Evolutionary conservation across 2,113 vertebrate species (phyloP), one percentile per base, ranked within the genome.

Genomic region (Anoplopoma fimbria): DNA sequence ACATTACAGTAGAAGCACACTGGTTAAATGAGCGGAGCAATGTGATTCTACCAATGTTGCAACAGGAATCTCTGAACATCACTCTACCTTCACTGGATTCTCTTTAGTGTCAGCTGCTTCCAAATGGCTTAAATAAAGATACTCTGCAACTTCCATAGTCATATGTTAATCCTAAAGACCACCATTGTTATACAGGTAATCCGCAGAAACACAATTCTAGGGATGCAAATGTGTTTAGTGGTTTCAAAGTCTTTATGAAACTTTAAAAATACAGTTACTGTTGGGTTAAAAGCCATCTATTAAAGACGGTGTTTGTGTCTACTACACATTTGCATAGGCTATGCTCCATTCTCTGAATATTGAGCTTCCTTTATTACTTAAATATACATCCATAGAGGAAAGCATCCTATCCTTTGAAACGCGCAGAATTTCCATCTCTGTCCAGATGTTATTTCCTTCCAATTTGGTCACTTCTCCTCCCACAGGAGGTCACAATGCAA

Each of bases 1-100:
- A 89, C 94, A 92, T 86, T 74, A 78, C 29, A 74, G 89, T 80
- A 92, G 92, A 93, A 94, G 87, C 92, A 93, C 92, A 91, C 74
- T 81, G 77, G 75, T 34, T 75, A 19, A 40, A 81, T 73, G 69
- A 79, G 27, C 64, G 81, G 81, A 79, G 78, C 85, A 76, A 86
- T 85, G 90, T 90, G 90, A 83, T 94, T 94, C 93, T 93, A 92
- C 92, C 70, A 61, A 93, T 92, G 93, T 88, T 85, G 87, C 82
- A 82, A 84, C 93, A 93, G 93, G 87, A 94, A 94, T 93, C 92
- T 80, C 84, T 82, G 62, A 90, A 92, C 88, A 57, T 92, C 92
- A 67, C 92, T 91, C 91, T 79, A 55, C 88, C 85, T 87, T 67
- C 88, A 67, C 75, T 13, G 77, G 76, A 79, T 81, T 88, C 82